phyloP scores from a whole-genome alignment of 2,113 vertebrate genomes.

The Ceyx cyanopectus region DNA sequence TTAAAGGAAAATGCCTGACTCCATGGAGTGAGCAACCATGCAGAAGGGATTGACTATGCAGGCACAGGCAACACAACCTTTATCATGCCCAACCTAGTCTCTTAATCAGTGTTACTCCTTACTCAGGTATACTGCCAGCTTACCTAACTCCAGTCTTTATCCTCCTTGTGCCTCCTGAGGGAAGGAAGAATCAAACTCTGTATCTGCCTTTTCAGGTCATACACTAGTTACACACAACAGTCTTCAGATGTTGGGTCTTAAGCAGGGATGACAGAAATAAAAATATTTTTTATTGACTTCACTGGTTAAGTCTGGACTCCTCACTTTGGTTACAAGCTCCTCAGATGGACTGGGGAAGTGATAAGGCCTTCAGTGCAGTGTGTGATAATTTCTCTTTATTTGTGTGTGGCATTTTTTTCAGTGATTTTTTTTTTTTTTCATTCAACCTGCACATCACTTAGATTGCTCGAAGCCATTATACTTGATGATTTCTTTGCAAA shows the following conservation, averaged over 20 bases:
- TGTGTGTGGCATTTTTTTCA: not conserved
- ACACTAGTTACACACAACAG: not conserved
- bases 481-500: constrained; percentile 55
- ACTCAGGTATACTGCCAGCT: not conserved
- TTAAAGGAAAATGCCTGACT: not conserved
- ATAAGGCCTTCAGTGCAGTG: not conserved
- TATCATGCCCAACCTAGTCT: not conserved
- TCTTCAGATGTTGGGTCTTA: not conserved
- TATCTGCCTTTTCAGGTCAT: not conserved
- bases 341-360: not conserved
- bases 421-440: not conserved
- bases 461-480: constrained; percentile 53
- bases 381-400: constrained; percentile 7
- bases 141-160: not conserved
- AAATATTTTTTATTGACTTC: not conserved
- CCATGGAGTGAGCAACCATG: not conserved
- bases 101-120: not conserved
- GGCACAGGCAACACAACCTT: accelerated
- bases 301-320: not conserved
- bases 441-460: constrained; percentile 28
- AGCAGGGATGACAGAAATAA: not conserved
- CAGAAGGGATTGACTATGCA: not conserved
- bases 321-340: not conserved
- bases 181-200: not conserved
- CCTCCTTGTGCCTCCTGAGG: not conserved